Evolutionary conservation across 2,113 vertebrate species (phyloP).

Genomic region (Rhabdornis inornatus): DNA sequence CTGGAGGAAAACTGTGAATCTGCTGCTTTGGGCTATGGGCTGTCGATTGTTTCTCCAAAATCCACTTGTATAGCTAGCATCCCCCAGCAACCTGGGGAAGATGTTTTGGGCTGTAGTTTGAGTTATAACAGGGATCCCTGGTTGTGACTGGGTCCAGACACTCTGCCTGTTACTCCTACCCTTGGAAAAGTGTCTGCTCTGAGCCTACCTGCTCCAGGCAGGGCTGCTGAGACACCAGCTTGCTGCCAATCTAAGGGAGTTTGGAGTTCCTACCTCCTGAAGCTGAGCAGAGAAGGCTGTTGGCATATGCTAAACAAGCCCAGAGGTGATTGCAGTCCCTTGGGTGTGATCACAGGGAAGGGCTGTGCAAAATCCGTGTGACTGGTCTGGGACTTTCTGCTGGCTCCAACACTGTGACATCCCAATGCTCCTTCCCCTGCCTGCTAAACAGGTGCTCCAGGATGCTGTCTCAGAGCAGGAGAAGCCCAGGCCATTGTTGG

Average conservation of each 20-base stretch:
- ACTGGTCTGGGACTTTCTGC: background rate
- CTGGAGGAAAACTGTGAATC: background rate
- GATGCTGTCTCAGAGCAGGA: background rate
- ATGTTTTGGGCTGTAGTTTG: background rate
- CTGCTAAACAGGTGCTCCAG: background rate
- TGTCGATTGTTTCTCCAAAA: background rate
- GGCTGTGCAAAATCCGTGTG: background rate
- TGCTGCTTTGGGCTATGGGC: background rate
- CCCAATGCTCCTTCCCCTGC: background rate
- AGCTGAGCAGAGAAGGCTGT: background rate
- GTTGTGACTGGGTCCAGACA: background rate
- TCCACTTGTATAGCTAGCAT: accelerated
- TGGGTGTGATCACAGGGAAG: background rate
- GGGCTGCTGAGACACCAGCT: background rate
- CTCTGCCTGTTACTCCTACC: background rate
- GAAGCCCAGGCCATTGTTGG: background rate
- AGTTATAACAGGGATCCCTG: background rate
- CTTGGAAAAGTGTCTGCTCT: background rate
- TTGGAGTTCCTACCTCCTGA: background rate
- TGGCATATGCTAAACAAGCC: background rate
- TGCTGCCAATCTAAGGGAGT: background rate
- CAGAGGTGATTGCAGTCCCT: background rate
- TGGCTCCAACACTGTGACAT: background rate
- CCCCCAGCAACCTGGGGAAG: background rate
- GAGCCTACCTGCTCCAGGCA: background rate